Conservation (phyloP, 2,888 invertebrate species). For the Diachrysia chrysitis region DNA sequence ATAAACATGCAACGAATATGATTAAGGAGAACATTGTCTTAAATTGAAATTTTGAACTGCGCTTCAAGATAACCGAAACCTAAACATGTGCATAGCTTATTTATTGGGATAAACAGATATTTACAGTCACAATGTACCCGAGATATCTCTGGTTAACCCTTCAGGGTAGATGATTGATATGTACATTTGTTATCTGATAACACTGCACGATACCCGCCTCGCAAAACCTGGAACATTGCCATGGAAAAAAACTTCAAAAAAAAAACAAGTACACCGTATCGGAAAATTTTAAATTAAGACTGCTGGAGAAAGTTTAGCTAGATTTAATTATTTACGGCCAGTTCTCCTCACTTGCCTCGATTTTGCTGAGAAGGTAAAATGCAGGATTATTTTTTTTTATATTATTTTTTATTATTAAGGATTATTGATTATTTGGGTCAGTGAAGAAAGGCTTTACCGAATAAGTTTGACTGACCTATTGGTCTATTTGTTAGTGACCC, state of each 20-base stretch:
- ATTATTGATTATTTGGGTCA: too few species aligned
- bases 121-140: neutral
- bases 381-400: neutral
- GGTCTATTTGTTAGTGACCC: too few species aligned
- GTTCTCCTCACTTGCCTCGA: neutral
- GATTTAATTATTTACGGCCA: slow-evolving; percentile 8
- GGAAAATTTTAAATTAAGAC: slow-evolving; percentile 5
- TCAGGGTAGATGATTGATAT: slow-evolving; percentile 4
- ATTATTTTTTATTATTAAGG: too few species aligned
- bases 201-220: neutral
- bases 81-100: slow-evolving; percentile 1
- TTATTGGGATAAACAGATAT: slow-evolving; percentile 4
- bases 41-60: neutral
- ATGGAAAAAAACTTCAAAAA: neutral
- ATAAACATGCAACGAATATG: too few species aligned
- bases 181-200: slow-evolving; percentile 7
- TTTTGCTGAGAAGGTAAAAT: neutral
- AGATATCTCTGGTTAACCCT: neutral
- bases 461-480: too few species aligned
- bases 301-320: neutral
- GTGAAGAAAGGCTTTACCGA: neutral
- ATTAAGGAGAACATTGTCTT: too few species aligned
- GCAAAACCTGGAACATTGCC: neutral
- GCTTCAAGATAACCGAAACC: neutral
- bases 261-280: neutral